phyloP scores from a whole-genome alignment of 2,113 vertebrate species.

The Platysternon megacephalum region DNA sequence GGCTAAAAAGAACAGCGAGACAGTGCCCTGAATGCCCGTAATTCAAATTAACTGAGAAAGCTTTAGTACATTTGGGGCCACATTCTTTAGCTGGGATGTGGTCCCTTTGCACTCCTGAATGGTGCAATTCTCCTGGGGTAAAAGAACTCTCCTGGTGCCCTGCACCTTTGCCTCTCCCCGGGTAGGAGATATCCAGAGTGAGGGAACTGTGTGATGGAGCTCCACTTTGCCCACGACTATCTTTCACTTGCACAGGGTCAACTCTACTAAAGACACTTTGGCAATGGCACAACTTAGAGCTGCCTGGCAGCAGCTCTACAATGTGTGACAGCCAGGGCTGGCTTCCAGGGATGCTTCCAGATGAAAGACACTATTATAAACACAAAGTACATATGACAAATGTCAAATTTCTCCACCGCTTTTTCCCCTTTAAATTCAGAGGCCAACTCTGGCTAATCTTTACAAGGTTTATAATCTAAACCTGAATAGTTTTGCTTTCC shows the following conservation, averaged over 20 bases:
- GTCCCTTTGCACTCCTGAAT: not conserved
- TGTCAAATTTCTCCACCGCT: not conserved
- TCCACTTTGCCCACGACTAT: not conserved
- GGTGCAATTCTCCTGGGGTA: not conserved
- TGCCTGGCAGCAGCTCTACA: not conserved
- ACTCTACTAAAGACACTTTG: not conserved
- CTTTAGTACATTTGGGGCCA: not conserved
- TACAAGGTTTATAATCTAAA: not conserved
- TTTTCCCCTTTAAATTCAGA: conserved; percentile 3
- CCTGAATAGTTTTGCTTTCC: not conserved
- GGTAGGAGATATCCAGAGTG: not conserved
- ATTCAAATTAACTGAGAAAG: not conserved
- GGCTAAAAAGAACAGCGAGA: not conserved
- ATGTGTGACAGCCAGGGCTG: not conserved
- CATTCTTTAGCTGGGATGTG: not conserved
- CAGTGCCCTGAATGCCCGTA: accelerated
- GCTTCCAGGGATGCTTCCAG: not conserved
- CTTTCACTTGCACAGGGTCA: not conserved
- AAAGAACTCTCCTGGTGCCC: not conserved
- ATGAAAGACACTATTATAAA: not conserved
- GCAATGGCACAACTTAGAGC: not conserved
- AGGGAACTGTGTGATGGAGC: not conserved
- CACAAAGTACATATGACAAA: not conserved
- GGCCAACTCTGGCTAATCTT: not conserved
- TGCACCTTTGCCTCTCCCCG: not conserved